Evolutionary conservation across 92 coral and sea anemone species (phyloP).

Genomic region (Parazoanthus swiftii): DNA sequence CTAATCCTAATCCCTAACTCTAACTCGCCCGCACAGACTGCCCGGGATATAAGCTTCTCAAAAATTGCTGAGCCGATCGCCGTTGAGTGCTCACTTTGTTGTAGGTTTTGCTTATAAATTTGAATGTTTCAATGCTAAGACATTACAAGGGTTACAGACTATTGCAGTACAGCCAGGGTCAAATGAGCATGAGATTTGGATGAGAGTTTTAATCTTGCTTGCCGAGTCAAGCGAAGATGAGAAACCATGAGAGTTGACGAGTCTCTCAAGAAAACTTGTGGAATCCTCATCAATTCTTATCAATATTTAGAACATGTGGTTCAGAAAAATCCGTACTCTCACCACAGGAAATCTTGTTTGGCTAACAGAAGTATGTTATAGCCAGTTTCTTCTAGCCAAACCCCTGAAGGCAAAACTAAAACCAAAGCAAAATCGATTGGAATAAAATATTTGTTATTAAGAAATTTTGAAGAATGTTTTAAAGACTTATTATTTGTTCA

Average conservation of each 20-base stretch:
- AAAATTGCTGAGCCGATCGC: conserved; percentile 9
- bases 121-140: background rate
- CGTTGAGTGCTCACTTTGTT: conserved; percentile 8
- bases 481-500: background rate
- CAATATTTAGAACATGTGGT: background rate
- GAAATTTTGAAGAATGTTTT: conserved; percentile 5
- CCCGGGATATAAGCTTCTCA: background rate
- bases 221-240: conserved; percentile 10
- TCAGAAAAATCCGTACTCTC: conserved; percentile 8
- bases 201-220: conserved; percentile 6
- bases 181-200: conserved; percentile 3
- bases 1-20: too few species aligned
- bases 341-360: conserved; percentile 8
- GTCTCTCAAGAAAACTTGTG: background rate
- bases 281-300: conserved; percentile 6
- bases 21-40: too few species aligned
- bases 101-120: conserved; percentile 5
- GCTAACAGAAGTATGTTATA: conserved; percentile 6
- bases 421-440: conserved; percentile 8
- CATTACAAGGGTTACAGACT: background rate
- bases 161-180: background rate
- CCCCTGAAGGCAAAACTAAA: conserved; percentile 1
- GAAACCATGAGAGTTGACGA: conserved; percentile 2
- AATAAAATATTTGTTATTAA: conserved; percentile 2
- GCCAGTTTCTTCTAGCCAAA: conserved; percentile 8